Percentiles rank a stretch among this genome's conserved stretches.
These are phyloP conservation scores for Sycobia sp. DNA, from an alignment of 1,140 invertebrate species.

Conservation along the genomic window DNA sequence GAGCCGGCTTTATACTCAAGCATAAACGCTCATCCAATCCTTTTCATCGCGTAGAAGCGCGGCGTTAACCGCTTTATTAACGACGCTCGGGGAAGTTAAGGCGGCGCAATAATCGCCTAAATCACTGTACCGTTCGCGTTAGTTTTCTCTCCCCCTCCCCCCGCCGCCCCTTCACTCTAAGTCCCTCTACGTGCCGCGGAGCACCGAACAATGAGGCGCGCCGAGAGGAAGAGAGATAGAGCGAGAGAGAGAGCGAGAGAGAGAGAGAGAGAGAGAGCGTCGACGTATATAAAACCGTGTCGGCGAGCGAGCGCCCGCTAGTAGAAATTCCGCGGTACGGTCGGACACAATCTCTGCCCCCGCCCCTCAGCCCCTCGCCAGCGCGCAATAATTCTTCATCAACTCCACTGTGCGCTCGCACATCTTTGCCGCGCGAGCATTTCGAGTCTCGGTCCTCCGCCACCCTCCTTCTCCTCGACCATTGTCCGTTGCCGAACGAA, in stretches of 20 bases:
- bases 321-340: slow-evolving; percentile 29
- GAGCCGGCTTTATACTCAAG: no score
- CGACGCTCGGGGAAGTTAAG: not conserved
- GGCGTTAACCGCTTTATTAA: not conserved
- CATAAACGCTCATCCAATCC: not conserved
- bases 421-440: slow-evolving; percentile 21
- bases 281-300: no score
- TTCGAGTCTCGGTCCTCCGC: slow-evolving; percentile 12
- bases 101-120: slow-evolving; percentile 29
- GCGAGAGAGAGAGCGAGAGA: no score
- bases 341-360: slow-evolving; percentile 31
- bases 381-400: slow-evolving; percentile 32
- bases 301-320: not conserved
- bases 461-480: not conserved
- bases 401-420: slow-evolving; percentile 17
- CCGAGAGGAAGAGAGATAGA: not conserved
- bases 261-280: no score
- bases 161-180: no score
- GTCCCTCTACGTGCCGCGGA: no score
- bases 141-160: not conserved
- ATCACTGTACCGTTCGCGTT: slow-evolving; percentile 14
- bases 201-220: no score
- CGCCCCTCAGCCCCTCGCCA: no score
- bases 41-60: not conserved
- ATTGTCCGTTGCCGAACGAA: slow-evolving; percentile 28